phyloP scores from a whole-genome alignment of 1,140 invertebrate genomes.

The Aporrectodea caliginosa region DNA sequence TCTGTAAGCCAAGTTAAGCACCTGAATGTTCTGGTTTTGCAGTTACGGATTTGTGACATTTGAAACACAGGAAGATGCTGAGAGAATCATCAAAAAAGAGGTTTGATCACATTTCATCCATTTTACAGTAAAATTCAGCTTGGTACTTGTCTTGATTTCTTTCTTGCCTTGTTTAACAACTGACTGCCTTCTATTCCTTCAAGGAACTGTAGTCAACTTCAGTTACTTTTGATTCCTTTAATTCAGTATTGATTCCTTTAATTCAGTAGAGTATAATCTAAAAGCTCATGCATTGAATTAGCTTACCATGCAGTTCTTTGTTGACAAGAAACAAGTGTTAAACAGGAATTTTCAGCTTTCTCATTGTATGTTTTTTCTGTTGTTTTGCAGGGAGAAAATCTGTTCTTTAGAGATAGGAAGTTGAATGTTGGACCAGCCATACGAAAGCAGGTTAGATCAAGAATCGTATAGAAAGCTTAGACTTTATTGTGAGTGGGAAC shows the following conservation, averaged over 20 bases:
- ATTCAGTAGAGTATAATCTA: too few relatives aligned
- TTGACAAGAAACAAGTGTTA: not conserved
- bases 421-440: conserved; percentile 86
- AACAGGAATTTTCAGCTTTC: not conserved
- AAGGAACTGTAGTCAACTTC: not conserved
- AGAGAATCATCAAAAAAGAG: conserved; percentile 61
- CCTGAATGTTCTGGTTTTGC: not conserved
- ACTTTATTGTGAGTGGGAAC: too few relatives aligned
- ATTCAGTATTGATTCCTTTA: too few relatives aligned
- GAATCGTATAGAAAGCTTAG: too few relatives aligned
- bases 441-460: conserved; percentile 75
- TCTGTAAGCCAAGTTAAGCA: not conserved
- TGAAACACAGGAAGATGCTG: conserved; percentile 83
- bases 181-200: not conserved
- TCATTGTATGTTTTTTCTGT: not conserved
- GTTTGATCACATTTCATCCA: conserved; percentile 34
- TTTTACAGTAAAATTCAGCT: too few relatives aligned
- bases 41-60: conserved; percentile 77
- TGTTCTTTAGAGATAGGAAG: conserved; percentile 75
- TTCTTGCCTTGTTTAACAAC: not conserved
- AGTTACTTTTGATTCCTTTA: not conserved
- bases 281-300: too few relatives aligned
- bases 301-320: too few relatives aligned
- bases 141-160: not conserved
- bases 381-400: conserved; percentile 65